Evolutionary conservation across 23 tunicate species (phyloP).

Genomic region (Trididemnum nubilum): DNA sequence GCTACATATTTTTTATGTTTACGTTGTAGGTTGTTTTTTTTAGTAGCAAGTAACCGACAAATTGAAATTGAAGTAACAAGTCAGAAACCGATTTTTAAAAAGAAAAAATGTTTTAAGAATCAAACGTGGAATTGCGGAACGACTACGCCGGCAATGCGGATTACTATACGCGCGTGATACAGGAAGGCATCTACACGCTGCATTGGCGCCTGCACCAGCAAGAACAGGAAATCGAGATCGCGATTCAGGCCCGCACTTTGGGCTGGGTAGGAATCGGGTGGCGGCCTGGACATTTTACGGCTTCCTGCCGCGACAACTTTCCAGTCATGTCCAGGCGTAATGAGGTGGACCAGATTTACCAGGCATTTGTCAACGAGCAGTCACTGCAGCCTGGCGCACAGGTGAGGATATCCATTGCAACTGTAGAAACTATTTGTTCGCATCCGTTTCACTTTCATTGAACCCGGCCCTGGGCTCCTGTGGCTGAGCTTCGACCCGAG

Average conservation of each 20-base stretch:
- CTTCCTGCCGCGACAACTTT: conserved; percentile 26
- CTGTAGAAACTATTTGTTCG: no score
- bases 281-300: conserved; percentile 53
- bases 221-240: conserved; percentile 69
- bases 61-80: no score
- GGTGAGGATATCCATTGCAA: no score
- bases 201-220: conserved; percentile 43
- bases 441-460: no score
- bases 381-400: background rate
- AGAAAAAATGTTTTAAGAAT: no score
- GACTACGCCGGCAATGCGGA: conserved; percentile 40
- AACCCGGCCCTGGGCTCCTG: no score
- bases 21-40: no score
- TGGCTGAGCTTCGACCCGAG: no score
- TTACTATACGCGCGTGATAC: conserved; percentile 35
- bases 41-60: no score
- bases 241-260: conserved; percentile 51
- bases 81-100: no score
- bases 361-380: background rate
- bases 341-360: conserved; percentile 8
- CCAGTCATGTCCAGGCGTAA: conserved; percentile 15
- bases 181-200: conserved; percentile 2
- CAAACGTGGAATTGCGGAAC: conserved; percentile 26
- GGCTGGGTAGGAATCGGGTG: conserved; percentile 88
- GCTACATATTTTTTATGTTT: no score